These are phyloP conservation scores for Diuraphis noxia DNA, from an alignment of 1,140 invertebrate genomes.

Conservation along the genomic window DNA sequence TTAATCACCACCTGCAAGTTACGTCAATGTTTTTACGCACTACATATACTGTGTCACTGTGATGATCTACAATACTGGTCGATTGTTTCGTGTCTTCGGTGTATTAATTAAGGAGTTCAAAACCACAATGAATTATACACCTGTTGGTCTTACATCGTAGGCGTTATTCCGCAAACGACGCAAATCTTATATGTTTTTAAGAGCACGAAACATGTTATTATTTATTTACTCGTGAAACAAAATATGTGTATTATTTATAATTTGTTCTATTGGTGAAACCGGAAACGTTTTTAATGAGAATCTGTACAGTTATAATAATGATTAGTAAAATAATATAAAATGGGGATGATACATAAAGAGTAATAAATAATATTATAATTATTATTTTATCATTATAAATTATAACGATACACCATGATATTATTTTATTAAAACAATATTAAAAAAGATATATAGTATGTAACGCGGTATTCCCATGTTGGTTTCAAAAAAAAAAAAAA, in stretches of 20 bases:
- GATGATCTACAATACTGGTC: background rate
- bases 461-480: background rate
- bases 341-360: background rate
- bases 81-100: background rate
- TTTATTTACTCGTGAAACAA: background rate
- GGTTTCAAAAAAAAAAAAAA: background rate
- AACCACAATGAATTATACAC: background rate
- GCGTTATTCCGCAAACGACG: background rate
- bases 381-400: background rate
- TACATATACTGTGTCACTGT: no score
- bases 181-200: background rate
- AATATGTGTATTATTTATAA: background rate
- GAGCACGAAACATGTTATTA: background rate
- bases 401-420: background rate
- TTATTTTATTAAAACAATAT: background rate
- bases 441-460: background rate
- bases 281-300: constrained; percentile 17
- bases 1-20: background rate
- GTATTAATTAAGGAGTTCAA: background rate
- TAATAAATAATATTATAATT: constrained; percentile 1
- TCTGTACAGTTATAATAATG: background rate
- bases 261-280: background rate
- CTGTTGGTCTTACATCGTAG: background rate
- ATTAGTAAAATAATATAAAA: constrained; percentile 4
- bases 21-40: background rate